Conservation (phyloP, 2,888 invertebrate species). For the Tuberolachnus salignus region DNA sequence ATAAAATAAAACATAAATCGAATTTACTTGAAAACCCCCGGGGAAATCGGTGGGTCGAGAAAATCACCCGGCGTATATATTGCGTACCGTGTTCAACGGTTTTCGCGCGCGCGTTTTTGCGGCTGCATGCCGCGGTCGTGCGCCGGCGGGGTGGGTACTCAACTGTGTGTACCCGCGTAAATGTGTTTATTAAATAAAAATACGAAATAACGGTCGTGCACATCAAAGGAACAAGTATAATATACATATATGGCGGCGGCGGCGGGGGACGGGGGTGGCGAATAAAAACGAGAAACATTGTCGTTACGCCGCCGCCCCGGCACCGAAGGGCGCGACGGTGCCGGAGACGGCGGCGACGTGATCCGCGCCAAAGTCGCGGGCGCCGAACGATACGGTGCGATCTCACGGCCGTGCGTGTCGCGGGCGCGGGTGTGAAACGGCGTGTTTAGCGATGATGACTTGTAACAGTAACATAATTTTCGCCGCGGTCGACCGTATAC, state of each 20-base stretch:
- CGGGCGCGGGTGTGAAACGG: not conserved
- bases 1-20: too few relatives aligned
- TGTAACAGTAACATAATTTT: constrained; percentile 44
- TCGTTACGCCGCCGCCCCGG: not conserved
- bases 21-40: too few relatives aligned
- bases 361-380: not conserved
- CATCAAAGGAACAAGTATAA: too few relatives aligned
- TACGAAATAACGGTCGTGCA: not conserved
- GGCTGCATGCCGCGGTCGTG: not conserved
- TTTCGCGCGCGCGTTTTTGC: not conserved
- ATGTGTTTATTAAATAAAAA: constrained; percentile 13
- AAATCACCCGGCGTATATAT: too few relatives aligned
- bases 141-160: not conserved
- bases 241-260: too few relatives aligned
- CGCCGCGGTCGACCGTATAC: too few relatives aligned
- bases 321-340: not conserved
- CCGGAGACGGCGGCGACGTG: not conserved
- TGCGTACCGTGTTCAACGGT: not conserved
- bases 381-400: constrained; percentile 7
- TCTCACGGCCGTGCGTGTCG: not conserved
- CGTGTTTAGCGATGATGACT: too few relatives aligned
- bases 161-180: too few relatives aligned
- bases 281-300: not conserved
- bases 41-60: too few relatives aligned
- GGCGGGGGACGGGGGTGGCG: not conserved